Evolutionary conservation across 2,797 vertebrate genomes (phyloP).

Genomic region (Limnodromus scolopaceus): DNA sequence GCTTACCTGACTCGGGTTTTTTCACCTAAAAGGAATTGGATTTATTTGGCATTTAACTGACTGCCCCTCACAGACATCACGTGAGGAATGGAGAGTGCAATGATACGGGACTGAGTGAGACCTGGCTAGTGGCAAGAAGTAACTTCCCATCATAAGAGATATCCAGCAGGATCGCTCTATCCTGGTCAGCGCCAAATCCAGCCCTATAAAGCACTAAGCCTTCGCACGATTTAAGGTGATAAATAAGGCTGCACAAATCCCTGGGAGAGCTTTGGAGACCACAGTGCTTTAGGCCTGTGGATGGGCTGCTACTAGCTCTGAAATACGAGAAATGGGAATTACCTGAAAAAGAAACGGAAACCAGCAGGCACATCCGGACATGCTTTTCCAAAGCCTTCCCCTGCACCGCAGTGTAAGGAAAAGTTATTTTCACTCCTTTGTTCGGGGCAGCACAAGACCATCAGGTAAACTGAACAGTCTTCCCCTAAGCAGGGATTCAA

Average conservation of each 20-base stretch:
- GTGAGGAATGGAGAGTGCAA: background rate
- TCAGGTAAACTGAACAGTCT: background rate
- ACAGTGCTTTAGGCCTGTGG: background rate
- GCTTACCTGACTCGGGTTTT: background rate
- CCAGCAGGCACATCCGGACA: background rate
- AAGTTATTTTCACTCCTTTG: background rate
- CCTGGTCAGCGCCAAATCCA: background rate
- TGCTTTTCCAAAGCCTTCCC: background rate
- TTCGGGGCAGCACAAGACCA: background rate
- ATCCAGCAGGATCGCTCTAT: background rate
- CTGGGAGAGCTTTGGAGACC: background rate
- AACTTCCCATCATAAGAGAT: background rate
- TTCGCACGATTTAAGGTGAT: background rate
- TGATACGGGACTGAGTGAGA: background rate
- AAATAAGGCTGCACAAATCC: background rate
- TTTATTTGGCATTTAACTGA: conserved; percentile 39
- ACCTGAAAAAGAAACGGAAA: background rate
- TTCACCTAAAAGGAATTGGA: background rate
- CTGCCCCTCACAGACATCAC: background rate
- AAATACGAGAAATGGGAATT: background rate
- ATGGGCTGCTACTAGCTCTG: background rate
- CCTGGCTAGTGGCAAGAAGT: background rate
- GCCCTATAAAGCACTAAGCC: background rate
- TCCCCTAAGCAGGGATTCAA: background rate
- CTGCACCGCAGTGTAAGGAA: background rate